Evolutionary conservation across 2,113 vertebrate genomes (phyloP).

Genomic region (Cryptoleucopteryx plumbea): DNA sequence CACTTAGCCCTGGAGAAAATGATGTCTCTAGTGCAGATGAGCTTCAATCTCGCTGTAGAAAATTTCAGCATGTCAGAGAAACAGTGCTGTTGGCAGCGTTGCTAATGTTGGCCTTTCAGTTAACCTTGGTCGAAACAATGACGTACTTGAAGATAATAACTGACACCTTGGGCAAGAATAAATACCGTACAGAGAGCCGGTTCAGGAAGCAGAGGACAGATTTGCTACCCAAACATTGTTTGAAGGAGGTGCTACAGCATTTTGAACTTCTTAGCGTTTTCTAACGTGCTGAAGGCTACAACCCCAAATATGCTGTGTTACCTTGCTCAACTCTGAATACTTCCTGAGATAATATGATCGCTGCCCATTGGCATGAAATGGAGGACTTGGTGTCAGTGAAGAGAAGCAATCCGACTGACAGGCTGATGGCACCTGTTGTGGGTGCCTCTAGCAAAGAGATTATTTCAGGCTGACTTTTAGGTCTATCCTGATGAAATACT

Average conservation of each 20-base stretch:
- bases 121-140: not conserved
- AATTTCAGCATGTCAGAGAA: not conserved
- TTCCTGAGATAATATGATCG: not conserved
- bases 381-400: not conserved
- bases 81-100: not conserved
- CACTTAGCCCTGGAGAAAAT: not conserved
- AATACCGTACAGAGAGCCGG: not conserved
- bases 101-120: slow-evolving; percentile 3
- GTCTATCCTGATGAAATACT: not conserved
- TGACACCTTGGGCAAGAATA: not conserved
- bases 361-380: not conserved
- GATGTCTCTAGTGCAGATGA: not conserved
- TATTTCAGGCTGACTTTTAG: not conserved
- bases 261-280: not conserved
- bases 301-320: not conserved
- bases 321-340: not conserved
- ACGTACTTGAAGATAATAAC: not conserved
- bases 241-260: not conserved
- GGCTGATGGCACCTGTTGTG: not conserved
- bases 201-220: not conserved
- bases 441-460: not conserved
- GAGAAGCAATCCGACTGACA: not conserved
- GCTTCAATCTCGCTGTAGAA: not conserved
- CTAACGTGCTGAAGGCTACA: not conserved
- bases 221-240: not conserved